Evolutionary conservation across 2,797 vertebrate species (phyloP).

Genomic region (Catharus ustulatus): DNA sequence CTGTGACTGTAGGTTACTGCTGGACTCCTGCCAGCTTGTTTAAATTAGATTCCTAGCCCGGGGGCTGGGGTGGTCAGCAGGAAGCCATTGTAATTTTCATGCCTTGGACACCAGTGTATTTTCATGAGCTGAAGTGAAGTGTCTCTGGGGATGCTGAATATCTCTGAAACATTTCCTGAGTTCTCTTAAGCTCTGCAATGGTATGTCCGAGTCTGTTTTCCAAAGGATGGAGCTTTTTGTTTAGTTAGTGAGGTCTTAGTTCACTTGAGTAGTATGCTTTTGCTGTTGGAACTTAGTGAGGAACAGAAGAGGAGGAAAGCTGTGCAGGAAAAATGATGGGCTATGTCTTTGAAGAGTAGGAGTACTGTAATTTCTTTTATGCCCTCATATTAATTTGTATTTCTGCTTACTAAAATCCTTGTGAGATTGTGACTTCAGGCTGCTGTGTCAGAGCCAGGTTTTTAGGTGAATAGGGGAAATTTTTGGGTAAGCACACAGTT

Average conservation of each 20-base stretch:
- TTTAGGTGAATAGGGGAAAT: not conserved
- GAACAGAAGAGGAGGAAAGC: not conserved
- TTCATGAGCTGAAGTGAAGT: slow-evolving; percentile 74
- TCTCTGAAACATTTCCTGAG: slow-evolving; percentile 81
- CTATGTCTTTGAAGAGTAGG: not conserved
- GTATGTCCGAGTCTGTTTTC: slow-evolving; percentile 70
- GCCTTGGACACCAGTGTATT: slow-evolving; percentile 73
- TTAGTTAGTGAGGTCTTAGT: slow-evolving; percentile 64
- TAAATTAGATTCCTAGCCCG: slow-evolving; percentile 68
- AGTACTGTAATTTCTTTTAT: not conserved
- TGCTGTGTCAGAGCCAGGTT: not conserved
- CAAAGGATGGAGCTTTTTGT: slow-evolving; percentile 69
- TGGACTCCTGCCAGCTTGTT: slow-evolving; percentile 76
- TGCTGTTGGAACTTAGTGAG: not conserved
- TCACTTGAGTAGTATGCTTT: slow-evolving; percentile 24
- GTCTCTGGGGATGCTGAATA: slow-evolving; percentile 75
- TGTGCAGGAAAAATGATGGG: not conserved
- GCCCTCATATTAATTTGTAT: not conserved
- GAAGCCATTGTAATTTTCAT: slow-evolving; percentile 77
- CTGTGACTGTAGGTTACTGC: slow-evolving; percentile 42
- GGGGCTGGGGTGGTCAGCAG: slow-evolving; percentile 51
- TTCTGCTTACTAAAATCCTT: not conserved
- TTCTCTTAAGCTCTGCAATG: slow-evolving; percentile 64
- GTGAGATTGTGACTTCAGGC: not conserved
- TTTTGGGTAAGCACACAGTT: not conserved